Base-by-base conservation (phyloP, 1,140 invertebrate species). In the Zaprionus taronus region DNA sequence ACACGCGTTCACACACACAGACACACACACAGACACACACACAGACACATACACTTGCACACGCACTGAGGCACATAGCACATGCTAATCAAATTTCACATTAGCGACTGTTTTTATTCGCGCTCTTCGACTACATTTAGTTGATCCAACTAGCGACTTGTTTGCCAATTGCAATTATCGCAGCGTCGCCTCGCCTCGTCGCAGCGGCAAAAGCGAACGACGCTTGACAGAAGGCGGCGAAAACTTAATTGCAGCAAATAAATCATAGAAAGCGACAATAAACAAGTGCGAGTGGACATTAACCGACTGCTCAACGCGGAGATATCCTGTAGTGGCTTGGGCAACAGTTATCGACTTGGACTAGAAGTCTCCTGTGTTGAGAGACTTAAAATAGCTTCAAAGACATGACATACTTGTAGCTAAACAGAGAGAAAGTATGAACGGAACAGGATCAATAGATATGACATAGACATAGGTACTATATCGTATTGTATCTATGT, bases 241-340 rank as follows among this genome's bases (percentile, higher is more conserved):
- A 68, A 71, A 80, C 77, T 87, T 87, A 86, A 86, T 86, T 86
- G 83, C 84, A 83, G 66, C 77, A 87, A 87, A 87, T 87, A 87
- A 87, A 87, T 87, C 83, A 86, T 80, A 71, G 68, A 44, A 26
- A 44, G 58, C 44, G 34, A 67, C 44, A 67, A 60, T 24, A 41
- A 38, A 53, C 22, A 66, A 66, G 34, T 56, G 31, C 20, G 26
- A 17, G 11, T 5, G 22, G 5, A 4, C 6, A 12, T 20, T 22
- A 9, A 9, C 2, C 0, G 14, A 5, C 5, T 20, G 61, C 15
- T 15, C 22, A 22, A 58, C 38, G 26, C 4, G 0, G 12, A 36
- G 53, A 34, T 49, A 56, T 26, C 36, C 51, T 47, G 20, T 60
- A 58, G 7, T 15, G 5, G 2, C 0, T 17, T 9, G 17, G 5